Evolutionary conservation across 2,113 vertebrate genomes (phyloP), one percentile per base, ranked within the genome.

Genomic region (Vombatus ursinus): DNA sequence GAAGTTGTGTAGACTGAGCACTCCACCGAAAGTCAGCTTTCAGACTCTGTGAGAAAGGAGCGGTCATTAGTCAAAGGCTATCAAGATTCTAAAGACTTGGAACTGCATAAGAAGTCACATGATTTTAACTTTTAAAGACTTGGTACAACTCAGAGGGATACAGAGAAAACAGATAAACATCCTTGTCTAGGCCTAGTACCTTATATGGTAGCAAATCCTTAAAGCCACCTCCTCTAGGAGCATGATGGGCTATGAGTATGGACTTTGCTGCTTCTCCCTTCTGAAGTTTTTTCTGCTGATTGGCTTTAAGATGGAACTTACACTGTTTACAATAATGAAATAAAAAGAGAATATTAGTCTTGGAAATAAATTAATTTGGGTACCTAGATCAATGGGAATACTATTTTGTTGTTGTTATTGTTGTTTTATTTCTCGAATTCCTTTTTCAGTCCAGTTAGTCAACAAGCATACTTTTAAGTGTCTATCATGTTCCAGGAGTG

Each of bases 51-150:
- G 26, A 91, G 9, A 26, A 77, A 47, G 0, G 50, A 53, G 5
- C 54, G 0, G 2, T 52, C 3, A 3, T 90, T 93, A 77, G 19
- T 84, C 52, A 89, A 0, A 77, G 53, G 90, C 37, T 94, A 57
- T 19, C 22, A 90, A 44, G 16, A 3, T 48, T 94, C 84, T 37
- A 90, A 2, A 49, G 6, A 92, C 68, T 94, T 92, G 31, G 6
- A 84, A 50, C 25, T 51, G 3, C 92, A 95, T 91, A 57, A 10
- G 53, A 48, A 84, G 7, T 95, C 77, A 92, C 31, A 31, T 89
- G 12, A 90, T 94, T 96, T 96, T 95, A 93, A 91, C 50, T 96
- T 57, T 5, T 84, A 94, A 95, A 91, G 50, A 77, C 50, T 1
- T 95, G 90, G 44, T 94, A 91, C 94, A 96, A 0, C 22, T 94